phyloP scores from a whole-genome alignment of 2,888 invertebrate species.

The Polyploca ridens region DNA sequence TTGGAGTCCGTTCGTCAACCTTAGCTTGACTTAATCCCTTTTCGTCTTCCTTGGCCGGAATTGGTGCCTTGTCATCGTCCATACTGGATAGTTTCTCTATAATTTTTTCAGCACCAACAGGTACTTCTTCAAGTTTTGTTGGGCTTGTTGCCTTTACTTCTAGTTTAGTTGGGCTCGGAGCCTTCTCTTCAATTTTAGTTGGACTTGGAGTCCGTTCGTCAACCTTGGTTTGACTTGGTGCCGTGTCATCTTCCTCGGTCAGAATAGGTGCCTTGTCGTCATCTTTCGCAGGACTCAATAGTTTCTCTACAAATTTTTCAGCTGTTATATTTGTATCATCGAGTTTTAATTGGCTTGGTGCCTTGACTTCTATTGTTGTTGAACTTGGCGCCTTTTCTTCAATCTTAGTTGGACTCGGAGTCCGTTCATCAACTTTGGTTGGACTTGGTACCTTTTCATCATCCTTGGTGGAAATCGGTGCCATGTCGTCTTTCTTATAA shows the following conservation, averaged over 20 bases:
- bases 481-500: constrained; percentile 9
- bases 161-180: background rate
- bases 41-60: background rate
- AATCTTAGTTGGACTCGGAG: constrained; percentile 6
- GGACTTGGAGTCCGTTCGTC: background rate
- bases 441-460: constrained; percentile 11
- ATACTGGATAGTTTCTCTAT: constrained; percentile 10
- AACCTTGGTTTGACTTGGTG: background rate
- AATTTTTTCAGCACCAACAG: too few relatives aligned
- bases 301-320: too few relatives aligned
- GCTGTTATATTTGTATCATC: too few relatives aligned
- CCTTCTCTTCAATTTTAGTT: background rate
- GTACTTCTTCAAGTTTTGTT: constrained; percentile 1
- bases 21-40: constrained; percentile 17
- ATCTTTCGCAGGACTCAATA: too few relatives aligned
- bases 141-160: constrained; percentile 14
- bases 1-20: constrained; percentile 17
- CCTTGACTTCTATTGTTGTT: background rate
- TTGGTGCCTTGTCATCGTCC: background rate
- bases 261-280: too few relatives aligned
- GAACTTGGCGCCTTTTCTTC: constrained; percentile 14
- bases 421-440: constrained; percentile 13
- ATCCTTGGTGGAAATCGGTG: background rate
- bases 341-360: background rate
- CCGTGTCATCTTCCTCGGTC: background rate